A percentile compares a stretch with the other conserved stretches of the same genome.
phyloP scores from a whole-genome alignment of 2,888 invertebrate genomes.

The Imbricaverruca yamaguchii region DNA sequence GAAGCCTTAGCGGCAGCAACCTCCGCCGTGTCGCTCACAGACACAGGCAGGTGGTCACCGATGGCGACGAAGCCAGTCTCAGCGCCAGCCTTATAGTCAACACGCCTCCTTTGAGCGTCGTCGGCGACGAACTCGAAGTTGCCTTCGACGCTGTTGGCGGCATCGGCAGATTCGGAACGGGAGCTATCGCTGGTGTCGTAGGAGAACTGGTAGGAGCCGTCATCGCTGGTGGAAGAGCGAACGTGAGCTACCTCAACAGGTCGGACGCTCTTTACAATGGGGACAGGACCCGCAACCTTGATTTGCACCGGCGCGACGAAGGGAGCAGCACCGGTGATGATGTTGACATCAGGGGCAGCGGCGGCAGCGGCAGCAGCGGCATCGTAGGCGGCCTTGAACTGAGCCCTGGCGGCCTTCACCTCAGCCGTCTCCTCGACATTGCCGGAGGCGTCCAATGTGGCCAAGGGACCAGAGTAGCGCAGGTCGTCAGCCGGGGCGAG shows the following conservation, averaged over 20 bases:
- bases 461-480: too few species aligned
- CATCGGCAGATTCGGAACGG: constrained; percentile 32
- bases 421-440: neutral
- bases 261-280: too few species aligned
- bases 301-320: too few species aligned
- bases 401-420: neutral
- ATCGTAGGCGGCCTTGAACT: neutral
- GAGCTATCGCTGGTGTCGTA: constrained; percentile 33
- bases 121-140: constrained; percentile 34
- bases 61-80: constrained; percentile 32
- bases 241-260: too few species aligned
- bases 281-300: too few species aligned
- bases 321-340: too few species aligned
- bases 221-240: too few species aligned
- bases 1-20: neutral
- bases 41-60: constrained; percentile 23
- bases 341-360: too few species aligned
- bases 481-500: too few species aligned
- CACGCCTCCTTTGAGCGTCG: constrained; percentile 33
- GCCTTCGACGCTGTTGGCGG: constrained; percentile 30
- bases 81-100: constrained; percentile 32
- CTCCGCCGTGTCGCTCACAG: neutral
- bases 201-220: constrained; percentile 9
- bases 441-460: too few species aligned
- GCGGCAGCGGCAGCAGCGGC: neutral